A percentile compares a stretch with the other conserved stretches of the same genome.
phyloP scores from a whole-genome alignment of 1,140 invertebrate species.

The Bombus vancouverensis region DNA sequence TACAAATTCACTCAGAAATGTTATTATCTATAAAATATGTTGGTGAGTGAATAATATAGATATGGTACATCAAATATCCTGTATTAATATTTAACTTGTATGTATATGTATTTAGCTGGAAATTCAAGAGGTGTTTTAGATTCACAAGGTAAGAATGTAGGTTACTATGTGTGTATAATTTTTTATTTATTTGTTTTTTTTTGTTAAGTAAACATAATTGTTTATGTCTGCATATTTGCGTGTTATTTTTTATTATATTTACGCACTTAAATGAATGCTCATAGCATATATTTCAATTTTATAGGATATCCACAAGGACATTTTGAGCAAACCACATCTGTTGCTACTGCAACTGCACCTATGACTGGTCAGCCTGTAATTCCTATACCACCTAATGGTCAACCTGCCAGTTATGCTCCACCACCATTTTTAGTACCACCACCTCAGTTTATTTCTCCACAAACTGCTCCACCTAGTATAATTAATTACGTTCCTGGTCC shows the following conservation, averaged over 20 bases:
- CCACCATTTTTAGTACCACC: constrained; percentile 80
- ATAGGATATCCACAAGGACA: constrained; percentile 76
- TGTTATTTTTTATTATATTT: neutral
- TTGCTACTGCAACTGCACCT: constrained; percentile 71
- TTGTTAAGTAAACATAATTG: neutral
- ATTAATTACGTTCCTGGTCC: constrained; percentile 80
- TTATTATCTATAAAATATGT: neutral
- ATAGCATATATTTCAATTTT: neutral
- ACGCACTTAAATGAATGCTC: no score
- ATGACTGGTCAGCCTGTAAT: constrained; percentile 77
- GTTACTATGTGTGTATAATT: neutral
- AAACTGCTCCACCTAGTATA: constrained; percentile 79
- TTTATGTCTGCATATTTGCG: neutral
- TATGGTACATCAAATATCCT: neutral
- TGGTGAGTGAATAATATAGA: constrained; percentile 31
- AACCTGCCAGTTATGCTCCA: constrained; percentile 77
- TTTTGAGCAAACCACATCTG: constrained; percentile 76
- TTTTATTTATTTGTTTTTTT: neutral
- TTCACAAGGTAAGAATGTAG: constrained; percentile 76
- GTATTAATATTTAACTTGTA: constrained; percentile 69
- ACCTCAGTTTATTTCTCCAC: constrained; percentile 79
- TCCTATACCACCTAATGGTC: constrained; percentile 77
- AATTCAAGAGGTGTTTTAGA: constrained; percentile 80
- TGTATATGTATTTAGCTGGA: constrained; percentile 79
- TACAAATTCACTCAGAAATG: neutral